A percentile compares a stretch with the other conserved stretches of the same genome.
Evolutionary conservation across 2,113 vertebrate species (phyloP).

Genomic region (Zootoca vivipara): DNA sequence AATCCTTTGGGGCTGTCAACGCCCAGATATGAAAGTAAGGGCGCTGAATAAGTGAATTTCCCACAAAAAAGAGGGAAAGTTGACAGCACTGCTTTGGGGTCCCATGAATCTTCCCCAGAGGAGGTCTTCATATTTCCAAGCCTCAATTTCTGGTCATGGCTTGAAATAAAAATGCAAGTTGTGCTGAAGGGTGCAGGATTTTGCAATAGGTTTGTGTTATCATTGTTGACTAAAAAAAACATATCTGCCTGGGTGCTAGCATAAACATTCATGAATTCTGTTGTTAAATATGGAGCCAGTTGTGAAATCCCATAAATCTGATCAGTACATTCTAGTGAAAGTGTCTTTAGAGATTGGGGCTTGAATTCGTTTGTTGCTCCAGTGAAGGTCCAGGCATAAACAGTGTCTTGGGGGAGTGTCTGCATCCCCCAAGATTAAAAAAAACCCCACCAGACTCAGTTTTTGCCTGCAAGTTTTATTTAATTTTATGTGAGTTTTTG

Average conservation of each 20-base stretch:
- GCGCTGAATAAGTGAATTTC: too few species aligned
- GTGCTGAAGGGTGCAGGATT: background rate
- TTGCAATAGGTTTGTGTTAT: constrained; percentile 3
- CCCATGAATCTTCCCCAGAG: too few species aligned
- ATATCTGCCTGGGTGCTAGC: background rate
- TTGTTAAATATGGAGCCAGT: background rate
- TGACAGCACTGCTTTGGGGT: too few species aligned
- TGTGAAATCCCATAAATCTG: background rate
- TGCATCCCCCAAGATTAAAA: background rate
- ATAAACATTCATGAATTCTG: background rate
- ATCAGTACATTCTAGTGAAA: background rate
- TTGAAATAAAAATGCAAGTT: constrained; percentile 26
- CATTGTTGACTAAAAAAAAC: background rate
- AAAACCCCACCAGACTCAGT: background rate
- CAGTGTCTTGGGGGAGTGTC: too few species aligned
- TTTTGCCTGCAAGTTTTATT: background rate
- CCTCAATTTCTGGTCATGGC: background rate
- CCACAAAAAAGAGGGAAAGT: too few species aligned
- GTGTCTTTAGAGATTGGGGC: background rate
- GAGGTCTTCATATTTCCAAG: background rate
- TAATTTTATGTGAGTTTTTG: background rate
- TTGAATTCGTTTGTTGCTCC: background rate
- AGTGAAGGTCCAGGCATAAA: background rate
- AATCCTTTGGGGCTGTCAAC: too few species aligned
- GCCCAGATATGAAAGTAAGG: too few species aligned